phyloP scores from a whole-genome alignment of 2,113 vertebrate species.

The Triplophysa siluroides region DNA sequence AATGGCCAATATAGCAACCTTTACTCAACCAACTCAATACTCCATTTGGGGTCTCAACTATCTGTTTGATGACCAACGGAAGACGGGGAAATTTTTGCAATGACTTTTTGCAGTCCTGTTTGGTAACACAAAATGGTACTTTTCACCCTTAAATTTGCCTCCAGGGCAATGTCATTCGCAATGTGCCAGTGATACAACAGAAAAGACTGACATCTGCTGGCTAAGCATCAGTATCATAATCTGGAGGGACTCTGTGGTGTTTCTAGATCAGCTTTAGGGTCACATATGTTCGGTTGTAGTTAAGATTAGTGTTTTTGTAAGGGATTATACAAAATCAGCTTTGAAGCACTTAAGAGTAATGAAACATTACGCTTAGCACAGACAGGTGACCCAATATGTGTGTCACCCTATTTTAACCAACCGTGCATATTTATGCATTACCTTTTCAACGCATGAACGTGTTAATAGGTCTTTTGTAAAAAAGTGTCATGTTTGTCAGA shows the following conservation, averaged over 20 bases:
- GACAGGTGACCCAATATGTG: not conserved
- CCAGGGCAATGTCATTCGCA: slow-evolving; percentile 46
- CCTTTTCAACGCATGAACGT: no score
- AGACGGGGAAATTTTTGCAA: not conserved
- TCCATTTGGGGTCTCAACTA: not conserved
- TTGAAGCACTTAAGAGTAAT: not conserved
- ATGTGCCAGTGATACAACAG: slow-evolving; percentile 59
- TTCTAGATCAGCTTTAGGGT: not conserved
- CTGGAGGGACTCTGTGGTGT: slow-evolving; percentile 9
- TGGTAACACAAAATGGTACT: not conserved
- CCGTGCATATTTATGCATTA: not conserved
- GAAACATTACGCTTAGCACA: not conserved
- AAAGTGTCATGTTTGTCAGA: not conserved
- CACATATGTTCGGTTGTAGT: not conserved
- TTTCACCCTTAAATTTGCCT: slow-evolving; percentile 46
- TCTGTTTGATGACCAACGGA: not conserved
- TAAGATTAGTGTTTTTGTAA: not conserved
- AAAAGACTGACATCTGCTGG: slow-evolving; percentile 78
- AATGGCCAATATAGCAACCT: not conserved
- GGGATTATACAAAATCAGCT: not conserved
- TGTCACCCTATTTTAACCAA: not conserved
- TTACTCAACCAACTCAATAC: not conserved
- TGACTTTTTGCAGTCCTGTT: not conserved
- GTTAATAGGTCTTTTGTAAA: not conserved
- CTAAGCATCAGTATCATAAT: slow-evolving; percentile 39